Base-by-base conservation (phyloP, 92 coral and sea anemone species). In the Galaxea fascicularis region DNA sequence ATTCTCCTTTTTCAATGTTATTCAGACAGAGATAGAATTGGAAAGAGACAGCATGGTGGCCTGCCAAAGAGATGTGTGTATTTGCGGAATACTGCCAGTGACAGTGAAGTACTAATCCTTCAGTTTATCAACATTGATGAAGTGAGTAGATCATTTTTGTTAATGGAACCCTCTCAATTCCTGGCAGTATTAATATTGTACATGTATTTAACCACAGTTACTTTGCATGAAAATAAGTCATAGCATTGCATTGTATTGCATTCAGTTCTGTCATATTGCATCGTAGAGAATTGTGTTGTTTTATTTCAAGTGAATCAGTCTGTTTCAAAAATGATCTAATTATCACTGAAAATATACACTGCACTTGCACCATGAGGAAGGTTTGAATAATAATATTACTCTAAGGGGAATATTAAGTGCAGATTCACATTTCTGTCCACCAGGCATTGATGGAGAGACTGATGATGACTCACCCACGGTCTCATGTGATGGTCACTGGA, bases 391-490 rank as follows among this genome's bases (percentile, higher is more conserved):
- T n/a, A n/a, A n/a, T n/a, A n/a, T 35, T 35, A 35, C 41, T 35
- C 41, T 35, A 35, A 35, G 3, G 41, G 6, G 41, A 35, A 35
- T 35, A 2, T 35, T 2, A 6, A 35, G 41, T 35, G 3, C 2
- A 35, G 15, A 20, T 39, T 67, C 30, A 41, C 28, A 16, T 47
- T 64, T 69, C 17, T 71, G 14, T 20, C 4, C 53, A 30, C 57
- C 22, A 97, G 99, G 99, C 98, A 21, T 63, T 97, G 56, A 85
- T 95, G 87, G 97, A 97, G 86, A 87, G 99, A 26, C 84, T 97
- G 47, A 75, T 82, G 18, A 93, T 95, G 98, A 59, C 74, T 14
- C 85, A 93, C 18, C 99, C 98, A 9, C 91, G 94, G 21, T 47
- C 74, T 51, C 90, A 91, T 89, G 91, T 95, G 10, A 51, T 90